Base-by-base conservation (phyloP, 2,888 invertebrate genomes). In the Callyntrura sp. region DNA sequence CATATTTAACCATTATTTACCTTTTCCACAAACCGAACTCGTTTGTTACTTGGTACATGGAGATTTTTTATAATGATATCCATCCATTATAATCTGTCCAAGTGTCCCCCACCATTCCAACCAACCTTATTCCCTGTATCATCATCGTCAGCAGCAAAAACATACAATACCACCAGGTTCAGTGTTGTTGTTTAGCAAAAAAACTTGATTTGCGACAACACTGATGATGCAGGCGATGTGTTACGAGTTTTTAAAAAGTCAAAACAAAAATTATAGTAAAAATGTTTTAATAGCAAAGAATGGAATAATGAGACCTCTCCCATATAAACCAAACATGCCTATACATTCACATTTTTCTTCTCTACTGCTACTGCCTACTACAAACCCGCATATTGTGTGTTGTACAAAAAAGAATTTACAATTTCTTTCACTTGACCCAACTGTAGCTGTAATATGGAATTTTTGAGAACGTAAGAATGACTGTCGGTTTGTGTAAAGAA, bases 181-280 rank as follows among this genome's bases (percentile, higher is more conserved):
- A 48, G 23, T 73, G 14, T 48, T 82, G 43, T 0, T 55, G 65
- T 84, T 25, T 84, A 60, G 51, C 85, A 62, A 78, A 85, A 84
- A 85, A 87, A 87, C 68, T 70, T 87, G 87, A 81, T 87, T 87
- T 85, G 62, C 43, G 62, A 81, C 62, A 62, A 60, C n/a, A n/a
- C n/a, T n/a, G n/a, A n/a, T n/a, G n/a, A n/a, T n/a, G n/a, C n/a
- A n/a, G n/a, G n/a, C 60, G 43, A 57, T 81, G 57, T 55, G 28
- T 73, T 73, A 48, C 55, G 79, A 25, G 51, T 55, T 51, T 57
- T n/a, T 51, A n/a, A 28, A 57, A 25, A 55, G 55, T 79, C 79
- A 79, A 55, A 79, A 35, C 51, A 55, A 55, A 51, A 79, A 55
- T 55, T 35, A 55, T 57, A 79, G 51, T 48, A 51, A 76, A n/a